phyloP scores from a whole-genome alignment of 2,797 vertebrate species.

The Channallabes apus region DNA sequence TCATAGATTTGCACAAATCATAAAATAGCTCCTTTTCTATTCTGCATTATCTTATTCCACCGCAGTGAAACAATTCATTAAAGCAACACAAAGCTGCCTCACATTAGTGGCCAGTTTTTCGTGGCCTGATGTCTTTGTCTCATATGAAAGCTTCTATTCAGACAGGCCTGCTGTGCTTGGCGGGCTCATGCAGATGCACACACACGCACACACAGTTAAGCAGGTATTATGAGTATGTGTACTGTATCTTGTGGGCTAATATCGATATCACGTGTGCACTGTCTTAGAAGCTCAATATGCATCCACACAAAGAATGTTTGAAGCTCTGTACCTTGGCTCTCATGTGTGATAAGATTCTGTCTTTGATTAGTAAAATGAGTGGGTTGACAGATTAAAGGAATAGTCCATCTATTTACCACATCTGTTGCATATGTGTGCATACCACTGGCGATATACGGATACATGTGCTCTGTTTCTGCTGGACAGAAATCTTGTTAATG shows the following conservation, averaged over 20 bases:
- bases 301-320: constrained; percentile 1
- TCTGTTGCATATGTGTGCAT: neutral
- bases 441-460: no score
- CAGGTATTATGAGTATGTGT: constrained; percentile 28
- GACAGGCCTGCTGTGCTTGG: constrained; percentile 52
- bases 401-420: neutral
- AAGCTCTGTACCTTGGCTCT: neutral
- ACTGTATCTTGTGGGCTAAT: constrained; percentile 7
- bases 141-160: constrained; percentile 62
- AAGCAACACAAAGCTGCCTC: constrained; percentile 43
- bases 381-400: neutral
- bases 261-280: constrained; percentile 12
- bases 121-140: constrained; percentile 56
- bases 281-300: constrained; percentile 17
- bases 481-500: neutral
- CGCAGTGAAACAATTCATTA: constrained; percentile 47
- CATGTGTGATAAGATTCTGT: neutral
- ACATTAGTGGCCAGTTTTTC: constrained; percentile 39
- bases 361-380: neutral
- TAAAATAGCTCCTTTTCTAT: neutral
- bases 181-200: constrained; percentile 25
- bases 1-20: neutral
- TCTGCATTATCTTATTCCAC: constrained; percentile 37
- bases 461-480: neutral
- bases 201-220: constrained; percentile 7